These are phyloP conservation scores for Spisula subtruncata DNA, from an alignment of 2,888 invertebrate genomes.

Conservation along the genomic window DNA sequence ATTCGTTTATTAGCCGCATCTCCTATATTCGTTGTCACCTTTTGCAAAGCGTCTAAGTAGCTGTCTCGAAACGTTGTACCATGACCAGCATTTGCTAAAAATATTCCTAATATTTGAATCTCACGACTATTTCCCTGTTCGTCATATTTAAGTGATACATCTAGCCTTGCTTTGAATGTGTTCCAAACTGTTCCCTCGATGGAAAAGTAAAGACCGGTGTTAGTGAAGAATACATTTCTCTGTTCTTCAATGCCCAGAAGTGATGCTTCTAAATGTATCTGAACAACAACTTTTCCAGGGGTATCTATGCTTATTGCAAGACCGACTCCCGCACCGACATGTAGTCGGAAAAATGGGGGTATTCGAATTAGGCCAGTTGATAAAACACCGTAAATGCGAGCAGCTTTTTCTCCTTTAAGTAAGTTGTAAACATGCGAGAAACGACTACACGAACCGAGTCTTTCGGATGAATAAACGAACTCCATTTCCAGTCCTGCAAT, in stretches of 20 bases:
- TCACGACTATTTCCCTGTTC: slow-evolving; percentile 7
- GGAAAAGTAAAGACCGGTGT: slow-evolving; percentile 45
- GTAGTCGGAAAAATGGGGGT: slow-evolving; percentile 34
- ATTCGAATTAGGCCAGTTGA: background rate
- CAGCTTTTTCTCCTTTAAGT: slow-evolving; percentile 55
- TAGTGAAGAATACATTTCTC: slow-evolving; percentile 60
- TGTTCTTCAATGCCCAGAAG: slow-evolving; percentile 58
- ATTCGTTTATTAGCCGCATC: slow-evolving; percentile 61
- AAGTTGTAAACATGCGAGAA: slow-evolving; percentile 54
- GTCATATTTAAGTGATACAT: slow-evolving; percentile 49
- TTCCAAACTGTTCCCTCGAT: slow-evolving; percentile 68
- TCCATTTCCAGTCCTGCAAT: slow-evolving; percentile 55
- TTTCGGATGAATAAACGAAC: slow-evolving; percentile 51
- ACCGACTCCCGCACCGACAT: slow-evolving; percentile 44
- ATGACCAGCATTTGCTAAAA: slow-evolving; percentile 56
- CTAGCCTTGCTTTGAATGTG: slow-evolving; percentile 63
- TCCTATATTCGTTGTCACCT: slow-evolving; percentile 41
- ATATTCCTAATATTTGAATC: slow-evolving; percentile 33
- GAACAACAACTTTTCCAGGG: slow-evolving; percentile 37
- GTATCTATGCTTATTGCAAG: slow-evolving; percentile 50
- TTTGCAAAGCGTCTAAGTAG: slow-evolving; percentile 62
- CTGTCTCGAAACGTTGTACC: slow-evolving; percentile 62
- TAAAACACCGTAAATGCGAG: slow-evolving; percentile 41
- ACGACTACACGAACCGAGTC: slow-evolving; percentile 51
- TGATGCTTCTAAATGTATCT: slow-evolving; percentile 47